Percentiles rank a stretch among this genome's conserved stretches.
Conservation (phyloP, 1,140 invertebrate species). For the Achroia grisella region DNA sequence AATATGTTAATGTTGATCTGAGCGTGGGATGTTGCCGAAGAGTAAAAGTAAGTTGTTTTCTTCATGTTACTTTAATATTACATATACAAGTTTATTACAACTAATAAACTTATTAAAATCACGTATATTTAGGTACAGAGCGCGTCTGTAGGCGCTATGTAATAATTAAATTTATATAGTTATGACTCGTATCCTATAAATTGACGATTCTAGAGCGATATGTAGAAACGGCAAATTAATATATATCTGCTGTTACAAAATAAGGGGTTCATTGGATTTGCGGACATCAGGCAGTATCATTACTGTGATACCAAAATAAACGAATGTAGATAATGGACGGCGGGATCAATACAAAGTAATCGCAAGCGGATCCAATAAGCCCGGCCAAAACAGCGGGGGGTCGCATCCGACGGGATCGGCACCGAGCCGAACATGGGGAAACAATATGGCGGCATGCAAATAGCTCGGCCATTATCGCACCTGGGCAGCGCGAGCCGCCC, state of each 20-base stretch:
- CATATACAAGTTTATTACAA: too few relatives aligned
- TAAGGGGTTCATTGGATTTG: constrained; percentile 34
- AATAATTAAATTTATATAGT: too few relatives aligned
- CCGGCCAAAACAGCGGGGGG: constrained; percentile 64
- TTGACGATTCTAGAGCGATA: not conserved
- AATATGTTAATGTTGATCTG: too few relatives aligned
- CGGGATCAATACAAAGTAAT: constrained; percentile 72
- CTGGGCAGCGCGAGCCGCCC: constrained; percentile 58
- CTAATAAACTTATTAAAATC: too few relatives aligned
- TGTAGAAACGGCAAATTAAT: constrained; percentile 1
- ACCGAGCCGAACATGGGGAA: constrained; percentile 59
- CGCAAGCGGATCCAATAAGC: constrained; percentile 69
- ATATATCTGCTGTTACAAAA: not conserved
- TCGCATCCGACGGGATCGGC: constrained; percentile 49
- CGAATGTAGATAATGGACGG: constrained; percentile 70
- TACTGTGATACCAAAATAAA: constrained; percentile 66
- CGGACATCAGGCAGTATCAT: constrained; percentile 48
- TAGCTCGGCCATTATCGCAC: constrained; percentile 71
- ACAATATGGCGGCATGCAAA: constrained; percentile 73
- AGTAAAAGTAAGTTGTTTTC: too few relatives aligned
- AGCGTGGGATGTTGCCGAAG: too few relatives aligned
- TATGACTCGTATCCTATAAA: too few relatives aligned
- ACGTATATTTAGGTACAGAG: too few relatives aligned
- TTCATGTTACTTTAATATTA: too few relatives aligned
- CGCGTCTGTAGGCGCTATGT: too few relatives aligned